Evolutionary conservation across 2,888 invertebrate species (phyloP).

Genomic region (Griposia aprilina): DNA sequence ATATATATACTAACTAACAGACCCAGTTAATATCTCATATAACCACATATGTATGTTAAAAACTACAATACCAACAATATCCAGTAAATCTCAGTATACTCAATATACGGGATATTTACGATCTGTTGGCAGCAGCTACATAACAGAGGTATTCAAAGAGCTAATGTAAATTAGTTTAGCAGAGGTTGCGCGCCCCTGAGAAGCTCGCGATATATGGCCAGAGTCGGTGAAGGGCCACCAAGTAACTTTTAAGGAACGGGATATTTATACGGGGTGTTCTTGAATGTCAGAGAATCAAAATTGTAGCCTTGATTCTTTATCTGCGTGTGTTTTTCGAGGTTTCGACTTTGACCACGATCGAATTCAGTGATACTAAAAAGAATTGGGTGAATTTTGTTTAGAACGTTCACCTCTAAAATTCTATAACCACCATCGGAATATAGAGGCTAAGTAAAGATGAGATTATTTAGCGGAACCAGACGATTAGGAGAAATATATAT

Average conservation of each 20-base stretch:
- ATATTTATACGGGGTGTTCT: not conserved
- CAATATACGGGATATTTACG: constrained; percentile 53
- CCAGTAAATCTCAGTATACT: constrained; percentile 20
- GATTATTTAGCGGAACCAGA: not conserved
- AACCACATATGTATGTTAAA: not conserved
- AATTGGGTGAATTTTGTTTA: not conserved
- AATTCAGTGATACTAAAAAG: not conserved
- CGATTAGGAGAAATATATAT: not conserved
- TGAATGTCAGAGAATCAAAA: not conserved
- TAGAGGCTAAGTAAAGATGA: not conserved
- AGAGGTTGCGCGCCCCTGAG: constrained; percentile 67
- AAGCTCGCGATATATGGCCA: constrained; percentile 47
- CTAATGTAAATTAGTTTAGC: constrained; percentile 74
- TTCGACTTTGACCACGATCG: not conserved
- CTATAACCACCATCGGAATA: not conserved
- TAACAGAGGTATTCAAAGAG: constrained; percentile 75
- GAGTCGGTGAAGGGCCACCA: constrained; percentile 24
- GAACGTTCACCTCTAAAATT: not conserved
- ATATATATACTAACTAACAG: too few species aligned
- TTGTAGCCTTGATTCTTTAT: not conserved
- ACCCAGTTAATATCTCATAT: not conserved
- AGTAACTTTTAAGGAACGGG: not conserved
- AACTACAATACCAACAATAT: constrained; percentile 4
- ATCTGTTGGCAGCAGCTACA: constrained; percentile 53
- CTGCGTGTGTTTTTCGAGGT: not conserved